Evolutionary conservation across 2,113 vertebrate species (phyloP).

Genomic region (Lutjanus erythropterus): DNA sequence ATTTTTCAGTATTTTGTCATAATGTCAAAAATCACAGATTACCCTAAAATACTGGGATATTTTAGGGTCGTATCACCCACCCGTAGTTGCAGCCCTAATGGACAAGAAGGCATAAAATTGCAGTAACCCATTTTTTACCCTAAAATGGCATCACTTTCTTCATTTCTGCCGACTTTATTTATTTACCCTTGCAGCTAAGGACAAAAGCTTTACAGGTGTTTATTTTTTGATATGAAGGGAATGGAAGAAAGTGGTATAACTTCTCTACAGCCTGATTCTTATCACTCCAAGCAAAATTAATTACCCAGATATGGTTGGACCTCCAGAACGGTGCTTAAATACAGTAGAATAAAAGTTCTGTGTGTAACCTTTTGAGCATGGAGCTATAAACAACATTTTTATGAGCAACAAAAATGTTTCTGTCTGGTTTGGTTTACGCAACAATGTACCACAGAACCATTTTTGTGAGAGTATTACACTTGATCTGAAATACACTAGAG

Average conservation of each 20-base stretch:
- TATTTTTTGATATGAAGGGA: neutral
- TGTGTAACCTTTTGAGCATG: neutral
- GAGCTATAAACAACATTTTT: conserved; percentile 45
- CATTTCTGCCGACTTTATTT: neutral
- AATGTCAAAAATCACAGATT: too few relatives aligned
- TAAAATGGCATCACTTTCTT: neutral
- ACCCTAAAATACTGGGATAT: too few relatives aligned
- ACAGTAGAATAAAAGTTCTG: conserved; percentile 1
- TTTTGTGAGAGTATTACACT: conserved; percentile 7
- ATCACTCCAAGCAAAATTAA: conserved; percentile 6
- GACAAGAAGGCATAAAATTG: neutral
- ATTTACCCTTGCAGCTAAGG: too few relatives aligned
- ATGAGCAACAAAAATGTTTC: conserved; percentile 1
- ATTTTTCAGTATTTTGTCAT: too few relatives aligned
- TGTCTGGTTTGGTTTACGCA: conserved; percentile 35
- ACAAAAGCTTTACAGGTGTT: neutral
- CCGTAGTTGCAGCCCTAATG: too few relatives aligned
- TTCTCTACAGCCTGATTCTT: conserved; percentile 1
- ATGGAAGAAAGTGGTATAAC: neutral
- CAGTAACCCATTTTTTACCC: neutral
- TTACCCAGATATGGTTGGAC: neutral
- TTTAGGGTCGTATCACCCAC: too few relatives aligned
- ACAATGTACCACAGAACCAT: neutral
- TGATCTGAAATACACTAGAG: conserved; percentile 31
- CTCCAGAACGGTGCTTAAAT: neutral